Base-by-base conservation (phyloP, 1,140 invertebrate species). In the Rhizoglyphus robini region DNA sequence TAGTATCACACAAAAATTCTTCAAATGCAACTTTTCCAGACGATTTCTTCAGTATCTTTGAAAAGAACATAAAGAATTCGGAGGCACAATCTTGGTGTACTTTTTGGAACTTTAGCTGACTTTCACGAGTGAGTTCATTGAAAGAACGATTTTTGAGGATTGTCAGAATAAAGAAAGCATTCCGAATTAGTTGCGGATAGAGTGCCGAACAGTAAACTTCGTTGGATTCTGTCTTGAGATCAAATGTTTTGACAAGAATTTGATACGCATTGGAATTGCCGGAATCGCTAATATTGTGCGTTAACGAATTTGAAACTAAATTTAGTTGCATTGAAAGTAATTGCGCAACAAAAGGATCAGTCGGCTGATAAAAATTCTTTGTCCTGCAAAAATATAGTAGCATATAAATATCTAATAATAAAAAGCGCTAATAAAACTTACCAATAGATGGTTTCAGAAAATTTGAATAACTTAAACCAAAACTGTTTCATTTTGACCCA, bases 21-120 rank as follows among this genome's bases (percentile, higher is more conserved):
- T 88, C 84, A 69, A 94, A 81, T 0, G 90, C 89, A 70, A 83
- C 81, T 49, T 86, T 81, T 0, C 89, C 90, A 0, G 84, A 79
- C 15, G 84, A 78, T 68, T 86, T 86, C 31, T 92, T 88, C 11
- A 94, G 72, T 58, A 90, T 81, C 68, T 84, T 83, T 75, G 91
- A 88, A 82, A 91, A 86, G 71, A 89, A 91, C 68, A 85, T 81
- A 8, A 87, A 74, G 71, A 83, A 86, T 65, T 84, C 83, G 67
- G 83, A 13, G 2, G 58, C n/a, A 46, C 58, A 41, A 46, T 15
- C 15, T 46, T 60, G 29, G 29, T 29, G 27, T n/a, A 60, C 27
- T 23, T 60, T 60, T 1, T 29, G 15, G 36, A 60, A 34, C 29
- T 60, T 60, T 3, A 34, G 27, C 29, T 60, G 58, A 46, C 36